A percentile compares a stretch with the other conserved stretches of the same genome.
Conservation (phyloP, 2,797 vertebrate species). For the Carcharodon carcharias region DNA sequence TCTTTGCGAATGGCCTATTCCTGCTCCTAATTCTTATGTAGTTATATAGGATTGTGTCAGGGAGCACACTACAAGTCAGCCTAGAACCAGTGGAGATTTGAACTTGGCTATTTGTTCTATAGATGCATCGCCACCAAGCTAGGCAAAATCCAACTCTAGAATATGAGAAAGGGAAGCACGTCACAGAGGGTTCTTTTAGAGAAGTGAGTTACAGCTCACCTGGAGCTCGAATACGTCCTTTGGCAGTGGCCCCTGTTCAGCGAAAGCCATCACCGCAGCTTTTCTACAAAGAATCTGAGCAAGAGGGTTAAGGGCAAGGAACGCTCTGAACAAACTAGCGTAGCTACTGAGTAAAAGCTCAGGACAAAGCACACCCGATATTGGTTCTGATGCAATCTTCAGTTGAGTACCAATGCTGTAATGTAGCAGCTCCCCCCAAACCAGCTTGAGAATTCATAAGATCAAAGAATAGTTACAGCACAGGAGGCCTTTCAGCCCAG, state of each 20-base stretch:
- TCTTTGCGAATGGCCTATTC: too few species aligned
- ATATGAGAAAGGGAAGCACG: neutral
- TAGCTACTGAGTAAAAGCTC: neutral
- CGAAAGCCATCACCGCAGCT: neutral
- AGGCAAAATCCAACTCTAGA: neutral
- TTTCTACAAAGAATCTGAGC: slow-evolving; percentile 20
- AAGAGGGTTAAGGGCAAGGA: neutral
- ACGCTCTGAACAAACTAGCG: neutral
- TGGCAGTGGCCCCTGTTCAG: neutral
- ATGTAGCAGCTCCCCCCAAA: too few species aligned
- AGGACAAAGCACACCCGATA: neutral
- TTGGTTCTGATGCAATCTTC: neutral
- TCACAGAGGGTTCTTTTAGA: too few species aligned
- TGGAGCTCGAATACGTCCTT: neutral
- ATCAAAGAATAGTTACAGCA: neutral
- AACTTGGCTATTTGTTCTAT: neutral
- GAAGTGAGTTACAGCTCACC: neutral
- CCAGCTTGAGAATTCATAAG: neutral
- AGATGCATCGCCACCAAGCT: neutral
- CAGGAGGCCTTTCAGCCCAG: neutral
- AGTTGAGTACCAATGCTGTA: neutral
- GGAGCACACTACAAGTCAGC: neutral
- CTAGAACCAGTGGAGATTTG: neutral
- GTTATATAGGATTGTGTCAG: neutral
- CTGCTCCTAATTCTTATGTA: neutral